Conservation (phyloP, 2,888 invertebrate species). For the Hydriomena furcata region DNA sequence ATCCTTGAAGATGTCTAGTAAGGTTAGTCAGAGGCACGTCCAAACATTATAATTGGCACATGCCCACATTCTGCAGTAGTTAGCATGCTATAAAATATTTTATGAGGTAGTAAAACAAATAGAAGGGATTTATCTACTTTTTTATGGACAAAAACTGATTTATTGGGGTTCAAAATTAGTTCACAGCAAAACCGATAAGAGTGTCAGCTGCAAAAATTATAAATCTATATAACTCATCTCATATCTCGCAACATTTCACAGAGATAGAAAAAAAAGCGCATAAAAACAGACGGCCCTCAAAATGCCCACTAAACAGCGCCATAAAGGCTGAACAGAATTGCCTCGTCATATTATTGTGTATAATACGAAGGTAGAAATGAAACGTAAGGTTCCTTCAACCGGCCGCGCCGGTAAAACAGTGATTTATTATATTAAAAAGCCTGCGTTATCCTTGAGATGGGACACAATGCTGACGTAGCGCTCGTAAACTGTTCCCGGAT, state of each 20-base stretch:
- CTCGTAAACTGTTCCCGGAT: slow-evolving; percentile 76
- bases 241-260: not conserved
- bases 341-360: slow-evolving; percentile 23
- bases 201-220: too few species aligned
- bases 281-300: slow-evolving; percentile 4
- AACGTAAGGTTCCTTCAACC: slow-evolving; percentile 31
- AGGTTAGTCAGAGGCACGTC: too few species aligned
- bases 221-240: not conserved
- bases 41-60: too few species aligned
- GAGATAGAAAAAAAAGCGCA: slow-evolving; percentile 5
- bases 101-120: too few species aligned
- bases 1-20: too few species aligned
- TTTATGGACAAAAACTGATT: too few species aligned
- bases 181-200: too few species aligned
- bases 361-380: slow-evolving; percentile 33
- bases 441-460: slow-evolving; percentile 55
- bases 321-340: slow-evolving; percentile 15
- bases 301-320: slow-evolving; percentile 13
- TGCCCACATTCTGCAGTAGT: too few species aligned
- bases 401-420: slow-evolving; percentile 52
- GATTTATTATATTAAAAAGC: slow-evolving; percentile 72
- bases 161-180: too few species aligned
- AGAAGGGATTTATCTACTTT: too few species aligned
- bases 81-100: too few species aligned
- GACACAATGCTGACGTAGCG: slow-evolving; percentile 67